A percentile compares a stretch with the other conserved stretches of the same genome.
These are phyloP conservation scores for Labia minor DNA, from an alignment of 2,888 invertebrate genomes.

Conservation along the genomic window DNA sequence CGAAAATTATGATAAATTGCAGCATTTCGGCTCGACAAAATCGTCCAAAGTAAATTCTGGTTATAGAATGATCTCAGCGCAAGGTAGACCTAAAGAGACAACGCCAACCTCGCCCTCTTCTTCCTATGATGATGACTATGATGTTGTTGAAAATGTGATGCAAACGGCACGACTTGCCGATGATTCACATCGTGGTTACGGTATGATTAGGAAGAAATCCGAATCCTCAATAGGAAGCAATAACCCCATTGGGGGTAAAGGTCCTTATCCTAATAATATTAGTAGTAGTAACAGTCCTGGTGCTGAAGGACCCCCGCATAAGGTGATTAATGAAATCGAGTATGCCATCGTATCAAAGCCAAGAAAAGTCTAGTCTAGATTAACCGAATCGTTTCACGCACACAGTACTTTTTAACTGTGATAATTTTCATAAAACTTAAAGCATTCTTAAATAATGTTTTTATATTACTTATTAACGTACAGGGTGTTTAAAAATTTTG, in stretches of 20 bases:
- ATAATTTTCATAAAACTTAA: neutral
- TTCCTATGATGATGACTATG: conserved; percentile 47
- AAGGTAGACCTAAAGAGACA: neutral
- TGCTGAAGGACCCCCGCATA: conserved; percentile 41
- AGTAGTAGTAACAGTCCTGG: conserved; percentile 35
- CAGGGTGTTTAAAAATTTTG: no score
- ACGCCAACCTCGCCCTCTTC: neutral
- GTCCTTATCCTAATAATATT: conserved; percentile 34
- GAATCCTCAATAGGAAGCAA: conserved; percentile 45
- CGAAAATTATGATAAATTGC: conserved; percentile 65
- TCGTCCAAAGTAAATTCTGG: conserved; percentile 48
- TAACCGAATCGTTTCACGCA: neutral
- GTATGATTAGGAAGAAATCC: conserved; percentile 57
- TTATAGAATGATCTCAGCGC: neutral
- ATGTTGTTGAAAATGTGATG: conserved; percentile 55
- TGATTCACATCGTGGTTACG: conserved; percentile 71
- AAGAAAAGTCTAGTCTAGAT: conserved; percentile 56
- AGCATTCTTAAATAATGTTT: no score
- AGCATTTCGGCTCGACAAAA: conserved; percentile 58
- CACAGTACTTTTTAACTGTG: conserved; percentile 7
- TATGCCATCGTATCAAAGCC: conserved; percentile 77
- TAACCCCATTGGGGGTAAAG: conserved; percentile 38
- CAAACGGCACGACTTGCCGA: conserved; percentile 62
- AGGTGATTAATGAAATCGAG: conserved; percentile 62
- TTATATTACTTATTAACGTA: no score